Evolutionary conservation across 2,888 invertebrate genomes (phyloP).

Genomic region (Ariolimax columbianus): DNA sequence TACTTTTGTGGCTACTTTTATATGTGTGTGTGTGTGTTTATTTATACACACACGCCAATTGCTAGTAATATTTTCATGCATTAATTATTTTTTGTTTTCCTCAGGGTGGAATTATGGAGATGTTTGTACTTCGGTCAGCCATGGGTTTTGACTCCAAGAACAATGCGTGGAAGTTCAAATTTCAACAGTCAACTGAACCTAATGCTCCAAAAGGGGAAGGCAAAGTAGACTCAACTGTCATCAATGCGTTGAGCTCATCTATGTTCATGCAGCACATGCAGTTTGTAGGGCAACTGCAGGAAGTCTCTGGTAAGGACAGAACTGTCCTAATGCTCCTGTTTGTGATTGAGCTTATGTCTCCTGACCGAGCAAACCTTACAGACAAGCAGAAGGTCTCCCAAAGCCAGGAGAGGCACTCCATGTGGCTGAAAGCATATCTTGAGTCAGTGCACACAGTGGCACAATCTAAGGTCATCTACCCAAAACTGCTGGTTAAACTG

Average conservation of each 20-base stretch:
- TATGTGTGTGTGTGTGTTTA: too few species aligned
- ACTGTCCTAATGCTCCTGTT: conserved; percentile 78
- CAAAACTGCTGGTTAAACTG: conserved; percentile 79
- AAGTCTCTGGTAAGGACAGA: conserved; percentile 77
- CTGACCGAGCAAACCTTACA: conserved; percentile 77
- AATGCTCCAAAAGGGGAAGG: conserved; percentile 34
- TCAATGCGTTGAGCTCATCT: conserved; percentile 67
- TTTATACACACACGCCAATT: neutral
- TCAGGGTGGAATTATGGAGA: conserved; percentile 79
- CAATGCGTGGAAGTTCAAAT: conserved; percentile 65
- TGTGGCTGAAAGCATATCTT: conserved; percentile 89
- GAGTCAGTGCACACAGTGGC: conserved; percentile 85
- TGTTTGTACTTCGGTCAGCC: conserved; percentile 79
- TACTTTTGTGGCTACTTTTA: too few species aligned
- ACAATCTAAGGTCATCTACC: conserved; percentile 84
- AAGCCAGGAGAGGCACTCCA: conserved; percentile 84
- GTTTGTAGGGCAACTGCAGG: conserved; percentile 78
- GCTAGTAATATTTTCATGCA: neutral
- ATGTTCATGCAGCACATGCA: conserved; percentile 79
- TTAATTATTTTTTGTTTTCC: conserved; percentile 2
- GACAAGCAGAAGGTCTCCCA: conserved; percentile 71
- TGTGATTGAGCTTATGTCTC: conserved; percentile 79
- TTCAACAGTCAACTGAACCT: conserved; percentile 34
- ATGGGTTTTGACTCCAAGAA: conserved; percentile 76
- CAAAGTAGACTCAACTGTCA: conserved; percentile 62